These are phyloP conservation scores for Odocoileus virginianus DNA, from an alignment of 2,113 vertebrate species.

Conservation along the genomic window DNA sequence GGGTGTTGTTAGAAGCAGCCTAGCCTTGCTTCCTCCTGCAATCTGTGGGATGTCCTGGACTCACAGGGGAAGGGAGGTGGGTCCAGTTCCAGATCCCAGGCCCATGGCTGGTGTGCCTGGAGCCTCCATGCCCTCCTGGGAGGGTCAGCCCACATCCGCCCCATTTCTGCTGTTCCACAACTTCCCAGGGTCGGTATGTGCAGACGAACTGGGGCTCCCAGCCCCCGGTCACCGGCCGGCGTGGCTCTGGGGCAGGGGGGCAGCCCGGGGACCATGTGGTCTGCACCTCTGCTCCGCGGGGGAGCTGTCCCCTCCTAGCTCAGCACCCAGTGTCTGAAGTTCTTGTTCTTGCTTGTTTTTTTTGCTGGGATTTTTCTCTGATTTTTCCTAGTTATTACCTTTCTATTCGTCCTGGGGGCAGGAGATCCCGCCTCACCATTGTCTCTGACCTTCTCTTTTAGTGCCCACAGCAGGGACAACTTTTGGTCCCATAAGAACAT, in stretches of 20 bases:
- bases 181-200: not conserved
- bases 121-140: not conserved
- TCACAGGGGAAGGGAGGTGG: not conserved
- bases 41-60: not conserved
- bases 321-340: not conserved
- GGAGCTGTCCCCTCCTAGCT: not conserved
- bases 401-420: not conserved
- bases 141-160: not conserved
- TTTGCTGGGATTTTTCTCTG: not conserved
- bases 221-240: not conserved
- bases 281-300: accelerated
- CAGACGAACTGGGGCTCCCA: not conserved
- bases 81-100: not conserved
- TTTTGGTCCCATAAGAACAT: not conserved
- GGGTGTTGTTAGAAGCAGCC: not conserved
- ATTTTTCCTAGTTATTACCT: not conserved
- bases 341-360: not conserved
- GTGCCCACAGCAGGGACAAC: not conserved
- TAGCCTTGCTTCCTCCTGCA: not conserved
- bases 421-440: not conserved
- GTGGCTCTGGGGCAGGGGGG: not conserved
- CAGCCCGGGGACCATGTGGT: accelerated
- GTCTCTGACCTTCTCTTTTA: not conserved
- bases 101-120: not conserved
- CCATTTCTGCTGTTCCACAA: not conserved